Base-by-base conservation (phyloP, 2,888 invertebrate species). In the Blastobasis lacticolella region DNA sequence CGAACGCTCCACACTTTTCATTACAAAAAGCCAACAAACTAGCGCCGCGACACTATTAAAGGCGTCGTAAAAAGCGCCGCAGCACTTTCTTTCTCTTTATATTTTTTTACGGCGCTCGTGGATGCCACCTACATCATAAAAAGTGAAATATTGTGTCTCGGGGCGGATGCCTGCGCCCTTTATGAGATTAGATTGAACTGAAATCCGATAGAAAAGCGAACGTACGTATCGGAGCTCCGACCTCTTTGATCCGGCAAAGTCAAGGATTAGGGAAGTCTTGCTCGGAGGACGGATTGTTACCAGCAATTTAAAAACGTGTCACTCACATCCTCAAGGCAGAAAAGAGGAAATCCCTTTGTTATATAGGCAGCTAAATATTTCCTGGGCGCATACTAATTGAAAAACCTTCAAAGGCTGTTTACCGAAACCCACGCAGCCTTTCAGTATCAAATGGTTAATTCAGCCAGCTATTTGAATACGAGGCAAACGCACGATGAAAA, bases 61-160 rank as follows among this genome's bases (percentile, higher is more conserved):
- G 78, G 70, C 55, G 66, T 64, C 69, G 73, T 75, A 79, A 80
- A 79, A 77, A 78, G 78, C 78, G 73, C 69, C 69, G 67, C 70
- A 57, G 63, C 64, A 62, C 66, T 72, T 77, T 79, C 74, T 73
- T 75, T 79, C 71, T 77, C 74, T 74, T 75, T 78, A 79, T 78
- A 78, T 78, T 78, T 81, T 23, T 79, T 83, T 80, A 81, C 73
- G 68, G 66, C 70, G 73, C 69, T 71, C 73, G 71, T 71, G 69
- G 78, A 76, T 80, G 76, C 79, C 75, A 78, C 78, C 81, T 78
- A 79, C 75, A 71, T 78, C 81, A 82, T 85, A 86, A 84, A 85
- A 85, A 81, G 73, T 86, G 81, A 85, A 81, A 83, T 85, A 86
- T 83, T 75, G 76, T 78, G 72, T 79, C 81, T 75, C 74, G 69